These are phyloP conservation scores for Watsonalla binaria DNA, from an alignment of 2,888 invertebrate species.

Conservation along the genomic window DNA sequence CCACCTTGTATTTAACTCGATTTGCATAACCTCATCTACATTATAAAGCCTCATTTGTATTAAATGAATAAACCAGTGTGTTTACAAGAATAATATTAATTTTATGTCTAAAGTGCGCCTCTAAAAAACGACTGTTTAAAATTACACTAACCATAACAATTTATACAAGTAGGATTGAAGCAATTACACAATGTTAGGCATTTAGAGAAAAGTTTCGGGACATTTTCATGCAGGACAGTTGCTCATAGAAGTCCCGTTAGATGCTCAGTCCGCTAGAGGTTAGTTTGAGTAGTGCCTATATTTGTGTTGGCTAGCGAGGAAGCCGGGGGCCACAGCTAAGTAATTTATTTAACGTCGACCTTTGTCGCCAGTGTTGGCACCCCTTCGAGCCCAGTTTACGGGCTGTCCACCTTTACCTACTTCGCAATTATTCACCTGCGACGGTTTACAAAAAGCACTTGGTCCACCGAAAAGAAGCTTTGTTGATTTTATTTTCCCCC, in stretches of 20 bases:
- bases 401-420: slow-evolving; percentile 16
- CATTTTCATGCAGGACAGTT: too few species aligned
- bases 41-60: too few species aligned
- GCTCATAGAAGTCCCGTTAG: background rate
- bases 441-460: background rate
- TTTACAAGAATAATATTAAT: too few species aligned
- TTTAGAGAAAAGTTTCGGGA: too few species aligned
- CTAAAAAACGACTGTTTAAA: too few species aligned
- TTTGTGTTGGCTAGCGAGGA: slow-evolving; percentile 1
- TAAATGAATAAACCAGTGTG: too few species aligned
- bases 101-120: too few species aligned
- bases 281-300: background rate
- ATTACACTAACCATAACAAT: too few species aligned
- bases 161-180: too few species aligned
- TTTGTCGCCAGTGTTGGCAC: slow-evolving; percentile 12
- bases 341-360: slow-evolving; percentile 31
- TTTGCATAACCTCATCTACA: too few species aligned
- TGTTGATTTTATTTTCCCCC: background rate
- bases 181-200: too few species aligned
- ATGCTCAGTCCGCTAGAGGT: background rate
- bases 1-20: too few species aligned
- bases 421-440: slow-evolving; percentile 21
- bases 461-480: slow-evolving; percentile 5
- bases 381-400: slow-evolving; percentile 3
- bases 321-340: slow-evolving; percentile 7